A percentile compares a stretch with the other conserved stretches of the same genome.
Conservation (phyloP, 1,140 invertebrate genomes). For the Arctopsyche grandis region DNA sequence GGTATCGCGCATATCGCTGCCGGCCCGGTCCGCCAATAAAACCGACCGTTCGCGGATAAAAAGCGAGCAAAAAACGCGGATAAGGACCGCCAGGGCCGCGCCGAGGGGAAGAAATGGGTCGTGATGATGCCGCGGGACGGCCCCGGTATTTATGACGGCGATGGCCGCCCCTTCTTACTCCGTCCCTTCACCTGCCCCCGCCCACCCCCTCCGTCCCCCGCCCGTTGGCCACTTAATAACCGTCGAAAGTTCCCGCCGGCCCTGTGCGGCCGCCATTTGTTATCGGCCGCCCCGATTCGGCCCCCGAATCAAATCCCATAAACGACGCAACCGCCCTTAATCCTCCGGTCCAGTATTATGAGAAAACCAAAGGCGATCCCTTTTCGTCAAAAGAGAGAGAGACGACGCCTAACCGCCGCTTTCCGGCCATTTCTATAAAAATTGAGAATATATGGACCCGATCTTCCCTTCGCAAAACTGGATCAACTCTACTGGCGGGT, state of each 20-base stretch:
- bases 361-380: conserved; percentile 1
- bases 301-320: conserved; percentile 1
- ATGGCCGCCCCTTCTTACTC: not conserved
- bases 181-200: not conserved
- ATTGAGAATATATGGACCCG: too few species aligned
- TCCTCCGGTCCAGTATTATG: not conserved
- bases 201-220: not conserved
- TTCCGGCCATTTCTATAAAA: too few species aligned
- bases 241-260: conserved; percentile 30
- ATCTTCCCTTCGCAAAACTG: too few species aligned
- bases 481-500: too few species aligned
- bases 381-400: not conserved
- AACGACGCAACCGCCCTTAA: conserved; percentile 7
- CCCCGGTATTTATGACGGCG: not conserved
- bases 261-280: conserved; percentile 4
- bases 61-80: conserved; percentile 31
- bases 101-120: conserved; percentile 13
- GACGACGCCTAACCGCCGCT: not conserved
- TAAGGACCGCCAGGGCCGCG: not conserved
- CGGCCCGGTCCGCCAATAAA: conserved; percentile 21
- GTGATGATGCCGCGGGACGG: conserved; percentile 2
- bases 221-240: conserved; percentile 28
- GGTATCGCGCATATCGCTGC: not conserved
- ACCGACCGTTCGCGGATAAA: conserved; percentile 33
- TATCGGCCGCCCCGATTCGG: not conserved